Base-by-base conservation (phyloP, 2,888 invertebrate species). In the Parnassius glacialis region DNA sequence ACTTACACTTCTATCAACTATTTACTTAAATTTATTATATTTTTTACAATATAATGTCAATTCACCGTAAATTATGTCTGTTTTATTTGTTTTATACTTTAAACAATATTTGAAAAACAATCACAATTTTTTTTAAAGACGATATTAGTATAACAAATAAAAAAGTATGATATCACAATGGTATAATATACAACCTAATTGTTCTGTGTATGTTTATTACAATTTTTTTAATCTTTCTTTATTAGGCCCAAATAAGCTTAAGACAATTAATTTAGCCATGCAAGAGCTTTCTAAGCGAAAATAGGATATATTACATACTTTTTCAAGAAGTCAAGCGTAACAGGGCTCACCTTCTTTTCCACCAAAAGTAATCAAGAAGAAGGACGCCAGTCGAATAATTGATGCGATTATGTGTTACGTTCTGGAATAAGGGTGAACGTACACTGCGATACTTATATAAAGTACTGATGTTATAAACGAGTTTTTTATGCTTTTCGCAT, bases 301-400 rank as follows among this genome's bases (percentile, higher is more conserved):
- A 60, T 10, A 25, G 25, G n/a, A 44, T 42, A 45, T 25, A 56
- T 59, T 57, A 65, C 60, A 62, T 62, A 65, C 59, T 68, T 60
- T 66, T 56, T 65, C 59, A 64, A 67, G 64, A 70, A 74, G 67
- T 71, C 65, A 66, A 67, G 64, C 60, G 64, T 59, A 67, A 70
- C 66, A 71, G 65, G 65, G 64, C 57, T 74, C 74, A 79, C 75
- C 73, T 71, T 75, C 74, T 74, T 76, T 73, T 78, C 75, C 75
- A 74, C 77, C 78, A 79, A 81, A 81, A 79, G 86, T 85, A 87
- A 89, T 87, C 87, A 87, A 86, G 84, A 81, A 86, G 81, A 82
- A 78, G 78, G 84, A 88, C 84, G 83, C 84, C 83, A 83, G 80
- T 81, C 86, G 87, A 88, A 89, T 90, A 89, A 89, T 89, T 88